Percentiles rank a stretch among this genome's conserved stretches.
These are phyloP conservation scores for Aphaenogaster rudis DNA, from an alignment of 1,140 invertebrate genomes.

Conservation along the genomic window DNA sequence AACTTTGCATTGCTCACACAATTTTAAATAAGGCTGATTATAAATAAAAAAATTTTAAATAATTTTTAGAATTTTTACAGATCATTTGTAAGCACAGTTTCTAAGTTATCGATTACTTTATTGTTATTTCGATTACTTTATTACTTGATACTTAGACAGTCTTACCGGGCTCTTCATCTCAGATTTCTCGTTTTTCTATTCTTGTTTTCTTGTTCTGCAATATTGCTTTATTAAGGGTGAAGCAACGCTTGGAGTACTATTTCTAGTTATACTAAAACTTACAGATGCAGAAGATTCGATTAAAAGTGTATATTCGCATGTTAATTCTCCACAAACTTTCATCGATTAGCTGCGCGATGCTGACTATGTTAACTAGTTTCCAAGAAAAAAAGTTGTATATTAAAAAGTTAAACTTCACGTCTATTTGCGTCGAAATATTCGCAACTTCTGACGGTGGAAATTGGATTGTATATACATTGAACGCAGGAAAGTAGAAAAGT, in stretches of 20 bases:
- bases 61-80: neutral
- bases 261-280: neutral
- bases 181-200: neutral
- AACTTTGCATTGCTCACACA: neutral
- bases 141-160: neutral
- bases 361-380: constrained; percentile 15
- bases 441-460: constrained; percentile 22
- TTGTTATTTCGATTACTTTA: neutral
- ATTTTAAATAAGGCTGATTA: neutral
- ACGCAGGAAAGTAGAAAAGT: constrained; percentile 32
- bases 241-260: neutral
- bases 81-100: neutral
- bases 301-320: neutral
- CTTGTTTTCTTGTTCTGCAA: neutral
- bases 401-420: constrained; percentile 13
- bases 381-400: constrained; percentile 8
- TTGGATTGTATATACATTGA: constrained; percentile 7
- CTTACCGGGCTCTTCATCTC: neutral
- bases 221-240: too few relatives aligned
- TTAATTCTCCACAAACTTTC: constrained; percentile 17
- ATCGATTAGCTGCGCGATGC: neutral
- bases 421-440: constrained; percentile 6
- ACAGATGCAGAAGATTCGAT: neutral
- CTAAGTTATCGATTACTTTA: neutral
- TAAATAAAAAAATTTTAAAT: neutral